A percentile compares a stretch with the other conserved stretches of the same genome.
Conservation (phyloP, 1,140 invertebrate genomes). For the Macrobrachium rosenbergii region DNA sequence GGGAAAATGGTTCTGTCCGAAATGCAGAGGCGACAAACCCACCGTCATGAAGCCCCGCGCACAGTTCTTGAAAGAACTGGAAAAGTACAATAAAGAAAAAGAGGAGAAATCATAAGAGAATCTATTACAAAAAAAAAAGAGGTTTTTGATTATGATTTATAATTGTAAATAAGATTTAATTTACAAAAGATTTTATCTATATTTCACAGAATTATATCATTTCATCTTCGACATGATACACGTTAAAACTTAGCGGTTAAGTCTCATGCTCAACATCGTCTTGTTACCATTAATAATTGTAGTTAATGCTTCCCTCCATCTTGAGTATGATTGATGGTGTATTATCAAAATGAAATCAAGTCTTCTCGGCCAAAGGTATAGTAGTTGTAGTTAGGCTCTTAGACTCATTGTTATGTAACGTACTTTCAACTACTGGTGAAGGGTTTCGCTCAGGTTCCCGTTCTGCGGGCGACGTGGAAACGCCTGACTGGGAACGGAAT, state of each 20-base stretch:
- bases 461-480: no score
- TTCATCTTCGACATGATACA: constrained; percentile 7
- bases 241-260: not conserved
- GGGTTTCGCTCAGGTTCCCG: no score
- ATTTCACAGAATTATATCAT: constrained; percentile 36
- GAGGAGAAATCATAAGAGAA: constrained; percentile 79
- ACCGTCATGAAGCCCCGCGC: constrained; percentile 94
- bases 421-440: no score
- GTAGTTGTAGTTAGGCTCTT: not conserved
- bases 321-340: constrained; percentile 16
- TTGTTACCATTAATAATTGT: constrained; percentile 1
- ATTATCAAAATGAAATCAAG: constrained; percentile 14
- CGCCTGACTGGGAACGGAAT: no score
- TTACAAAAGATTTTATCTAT: constrained; percentile 43
- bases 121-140: not conserved
- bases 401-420: no score
- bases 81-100: constrained; percentile 91
- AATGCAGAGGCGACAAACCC: constrained; percentile 90
- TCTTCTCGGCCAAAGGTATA: not conserved
- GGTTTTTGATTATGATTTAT: constrained; percentile 7
- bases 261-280: constrained; percentile 22
- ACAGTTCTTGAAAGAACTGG: constrained; percentile 89
- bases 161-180: constrained; percentile 26
- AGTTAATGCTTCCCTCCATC: constrained; percentile 21
- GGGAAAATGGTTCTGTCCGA: constrained; percentile 98